Conservation (phyloP, 2,113 vertebrate genomes). For the Carassius gibelio region DNA sequence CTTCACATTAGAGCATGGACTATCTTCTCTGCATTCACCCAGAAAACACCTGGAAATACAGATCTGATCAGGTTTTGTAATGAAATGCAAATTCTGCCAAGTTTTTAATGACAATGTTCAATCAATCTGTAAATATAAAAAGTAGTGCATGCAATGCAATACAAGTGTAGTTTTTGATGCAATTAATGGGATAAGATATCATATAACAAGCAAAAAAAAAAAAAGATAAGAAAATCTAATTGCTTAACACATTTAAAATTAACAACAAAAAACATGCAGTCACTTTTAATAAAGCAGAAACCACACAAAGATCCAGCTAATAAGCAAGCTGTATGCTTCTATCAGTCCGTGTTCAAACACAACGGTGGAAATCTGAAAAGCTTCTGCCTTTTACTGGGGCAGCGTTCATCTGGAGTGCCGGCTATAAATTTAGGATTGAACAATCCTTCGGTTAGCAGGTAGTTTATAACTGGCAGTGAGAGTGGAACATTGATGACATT, state of each 20-base stretch:
- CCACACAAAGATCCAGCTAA: background rate
- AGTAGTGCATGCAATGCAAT: too few species aligned
- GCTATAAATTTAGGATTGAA: background rate
- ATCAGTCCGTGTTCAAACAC: background rate
- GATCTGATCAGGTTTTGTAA: background rate
- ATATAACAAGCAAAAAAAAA: too few species aligned
- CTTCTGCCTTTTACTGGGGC: background rate
- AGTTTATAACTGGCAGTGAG: conserved; percentile 7
- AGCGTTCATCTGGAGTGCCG: background rate
- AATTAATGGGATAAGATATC: too few species aligned
- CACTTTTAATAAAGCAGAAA: background rate
- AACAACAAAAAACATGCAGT: background rate
- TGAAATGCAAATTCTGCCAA: background rate
- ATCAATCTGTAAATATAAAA: too few species aligned
- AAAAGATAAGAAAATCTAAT: too few species aligned
- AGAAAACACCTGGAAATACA: conserved; percentile 17
- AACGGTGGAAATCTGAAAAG: background rate
- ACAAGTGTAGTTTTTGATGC: too few species aligned
- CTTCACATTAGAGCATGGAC: conserved; percentile 19
- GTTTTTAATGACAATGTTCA: too few species aligned
- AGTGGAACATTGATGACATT: background rate
- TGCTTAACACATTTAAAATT: too few species aligned
- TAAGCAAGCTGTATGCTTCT: background rate
- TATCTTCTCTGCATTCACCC: background rate
- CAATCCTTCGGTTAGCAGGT: conserved; percentile 6